phyloP scores from a whole-genome alignment of 2,888 invertebrate species.

The Drosophila histrio region DNA sequence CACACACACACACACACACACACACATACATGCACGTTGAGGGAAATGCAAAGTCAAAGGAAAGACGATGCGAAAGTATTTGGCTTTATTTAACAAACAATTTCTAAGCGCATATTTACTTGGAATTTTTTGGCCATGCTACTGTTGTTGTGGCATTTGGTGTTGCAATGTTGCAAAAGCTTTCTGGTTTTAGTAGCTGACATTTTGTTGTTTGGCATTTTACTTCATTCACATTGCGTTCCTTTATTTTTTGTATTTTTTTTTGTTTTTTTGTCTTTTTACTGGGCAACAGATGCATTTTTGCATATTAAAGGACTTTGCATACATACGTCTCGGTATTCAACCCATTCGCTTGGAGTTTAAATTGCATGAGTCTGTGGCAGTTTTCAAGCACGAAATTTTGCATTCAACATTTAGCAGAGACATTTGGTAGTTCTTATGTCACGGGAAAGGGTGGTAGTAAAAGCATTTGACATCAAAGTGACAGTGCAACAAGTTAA shows the following conservation, averaged over 20 bases:
- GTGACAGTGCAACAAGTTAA: slow-evolving; percentile 11
- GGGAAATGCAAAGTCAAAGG: slow-evolving; percentile 11
- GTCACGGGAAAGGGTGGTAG: neutral
- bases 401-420: slow-evolving; percentile 18
- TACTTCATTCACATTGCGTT: neutral
- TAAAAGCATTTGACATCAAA: slow-evolving; percentile 8
- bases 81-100: slow-evolving; percentile 43
- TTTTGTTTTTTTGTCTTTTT: neutral
- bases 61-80: slow-evolving; percentile 33
- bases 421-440: neutral
- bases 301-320: slow-evolving; percentile 17
- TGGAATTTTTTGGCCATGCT: slow-evolving; percentile 24
- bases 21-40: neutral
- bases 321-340: slow-evolving; percentile 5
- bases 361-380: slow-evolving; percentile 4
- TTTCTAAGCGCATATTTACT: slow-evolving; percentile 49
- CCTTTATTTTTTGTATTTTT: neutral
- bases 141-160: slow-evolving; percentile 12
- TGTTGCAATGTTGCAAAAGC: slow-evolving; percentile 21
- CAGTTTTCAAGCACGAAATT: slow-evolving; percentile 8
- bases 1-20: slow-evolving; percentile 8
- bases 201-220: neutral
- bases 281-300: slow-evolving; percentile 28
- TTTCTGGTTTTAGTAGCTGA: slow-evolving; percentile 7
- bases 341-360: slow-evolving; percentile 16